These are phyloP conservation scores for Cephalopholis sonnerati DNA, from an alignment of 2,113 vertebrate genomes.

Conservation along the genomic window DNA sequence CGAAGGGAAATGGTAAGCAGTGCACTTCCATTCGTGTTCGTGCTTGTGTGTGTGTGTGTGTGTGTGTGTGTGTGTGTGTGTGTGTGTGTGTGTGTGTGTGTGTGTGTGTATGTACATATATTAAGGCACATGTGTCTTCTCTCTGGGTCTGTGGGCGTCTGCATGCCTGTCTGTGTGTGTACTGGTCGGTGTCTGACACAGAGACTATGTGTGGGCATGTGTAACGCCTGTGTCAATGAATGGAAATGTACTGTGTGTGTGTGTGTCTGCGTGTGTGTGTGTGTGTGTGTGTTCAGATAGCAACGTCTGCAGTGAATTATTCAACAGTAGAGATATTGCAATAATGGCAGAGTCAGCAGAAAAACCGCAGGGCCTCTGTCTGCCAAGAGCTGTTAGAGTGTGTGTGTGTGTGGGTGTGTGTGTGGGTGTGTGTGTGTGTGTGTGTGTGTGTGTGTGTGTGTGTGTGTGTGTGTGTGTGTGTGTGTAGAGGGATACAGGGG, in stretches of 20 bases:
- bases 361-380: conserved; percentile 55
- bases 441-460: conserved; percentile 11
- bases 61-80: neutral
- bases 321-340: conserved; percentile 72
- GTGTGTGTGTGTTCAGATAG: conserved; percentile 37
- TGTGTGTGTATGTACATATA: conserved; percentile 12
- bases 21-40: neutral
- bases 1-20: conserved; percentile 5
- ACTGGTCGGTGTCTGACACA: conserved; percentile 18
- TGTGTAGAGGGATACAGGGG: conserved; percentile 2
- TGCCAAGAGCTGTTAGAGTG: conserved; percentile 36
- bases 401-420: conserved; percentile 4
- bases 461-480: conserved; percentile 10
- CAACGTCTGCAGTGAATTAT: conserved; percentile 72
- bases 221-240: conserved; percentile 47
- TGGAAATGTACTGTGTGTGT: conserved; percentile 39
- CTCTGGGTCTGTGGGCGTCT: neutral
- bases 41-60: neutral
- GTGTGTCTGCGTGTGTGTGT: conserved; percentile 16
- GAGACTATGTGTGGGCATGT: conserved; percentile 38
- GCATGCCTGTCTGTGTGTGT: neutral
- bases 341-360: conserved; percentile 81
- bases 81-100: neutral
- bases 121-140: conserved; percentile 13
- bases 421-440: conserved; percentile 10